phyloP scores from a whole-genome alignment of 2,888 invertebrate genomes.

The Belgica antarctica region DNA sequence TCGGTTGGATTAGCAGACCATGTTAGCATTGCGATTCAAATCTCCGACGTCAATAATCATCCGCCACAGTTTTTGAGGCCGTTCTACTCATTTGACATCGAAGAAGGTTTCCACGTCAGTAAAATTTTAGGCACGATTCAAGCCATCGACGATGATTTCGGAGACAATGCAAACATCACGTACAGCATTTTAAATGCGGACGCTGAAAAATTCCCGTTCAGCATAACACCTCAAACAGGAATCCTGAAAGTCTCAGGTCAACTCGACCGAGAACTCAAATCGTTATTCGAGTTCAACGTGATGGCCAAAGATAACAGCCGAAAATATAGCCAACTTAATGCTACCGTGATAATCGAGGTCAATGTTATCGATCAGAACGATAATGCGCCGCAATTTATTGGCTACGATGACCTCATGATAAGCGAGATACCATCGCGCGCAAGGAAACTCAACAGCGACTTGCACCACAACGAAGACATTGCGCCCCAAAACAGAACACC shows the following conservation, averaged over 20 bases:
- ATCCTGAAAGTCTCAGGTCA: conserved; percentile 70
- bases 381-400: conserved; percentile 76
- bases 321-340: conserved; percentile 61
- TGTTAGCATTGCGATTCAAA: conserved; percentile 67
- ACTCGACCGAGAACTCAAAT: conserved; percentile 72
- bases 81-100: conserved; percentile 78
- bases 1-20: conserved; percentile 70
- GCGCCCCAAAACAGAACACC: conserved; percentile 57
- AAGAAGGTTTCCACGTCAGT: conserved; percentile 73
- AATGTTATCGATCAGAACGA: conserved; percentile 81
- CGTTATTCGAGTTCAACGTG: conserved; percentile 69
- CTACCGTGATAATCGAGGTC: conserved; percentile 75
- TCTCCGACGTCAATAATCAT: conserved; percentile 80
- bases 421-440: conserved; percentile 55
- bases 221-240: conserved; percentile 67
- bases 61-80: conserved; percentile 78
- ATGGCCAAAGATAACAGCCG: conserved; percentile 72
- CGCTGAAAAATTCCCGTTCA: conserved; percentile 61
- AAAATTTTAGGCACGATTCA: conserved; percentile 72
- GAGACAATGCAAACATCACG: conserved; percentile 73
- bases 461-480: conserved; percentile 54
- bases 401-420: conserved; percentile 64
- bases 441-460: conserved; percentile 44
- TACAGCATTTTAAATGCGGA: conserved; percentile 63
- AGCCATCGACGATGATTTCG: conserved; percentile 77